Percentiles rank a stretch among this genome's conserved stretches.
Evolutionary conservation across 2,797 vertebrate species (phyloP).

Genomic region (Iguana delicatissima): DNA sequence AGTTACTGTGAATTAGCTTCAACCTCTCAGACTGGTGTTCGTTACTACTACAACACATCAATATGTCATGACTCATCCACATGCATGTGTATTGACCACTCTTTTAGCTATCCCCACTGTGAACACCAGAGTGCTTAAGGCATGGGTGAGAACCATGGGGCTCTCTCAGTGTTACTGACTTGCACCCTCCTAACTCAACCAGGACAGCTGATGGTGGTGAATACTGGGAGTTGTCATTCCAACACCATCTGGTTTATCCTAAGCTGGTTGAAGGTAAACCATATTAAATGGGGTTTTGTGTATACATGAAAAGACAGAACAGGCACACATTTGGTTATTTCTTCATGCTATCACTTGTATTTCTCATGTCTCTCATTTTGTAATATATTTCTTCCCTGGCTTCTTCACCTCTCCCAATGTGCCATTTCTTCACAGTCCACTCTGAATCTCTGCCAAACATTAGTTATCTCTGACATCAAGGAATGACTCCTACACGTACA

Average conservation of each 20-base stretch:
- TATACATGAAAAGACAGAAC: not conserved
- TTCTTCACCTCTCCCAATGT: not conserved
- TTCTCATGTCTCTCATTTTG: not conserved
- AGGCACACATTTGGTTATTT: not conserved
- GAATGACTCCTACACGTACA: not conserved
- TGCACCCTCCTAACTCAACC: too few species aligned
- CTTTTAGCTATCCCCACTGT: not conserved
- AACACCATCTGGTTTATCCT: too few species aligned
- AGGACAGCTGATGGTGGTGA: too few species aligned
- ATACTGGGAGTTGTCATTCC: too few species aligned
- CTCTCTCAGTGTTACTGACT: too few species aligned
- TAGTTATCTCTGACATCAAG: not conserved
- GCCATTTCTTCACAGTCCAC: not conserved
- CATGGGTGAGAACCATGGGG: too few species aligned
- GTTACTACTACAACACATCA: not conserved
- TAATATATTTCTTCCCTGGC: not conserved
- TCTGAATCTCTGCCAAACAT: slow-evolving; percentile 7
- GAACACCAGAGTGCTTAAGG: not conserved
- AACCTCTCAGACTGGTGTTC: too few species aligned
- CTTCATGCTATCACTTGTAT: not conserved
- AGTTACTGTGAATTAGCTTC: not conserved
- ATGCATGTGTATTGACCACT: not conserved
- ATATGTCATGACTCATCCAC: not conserved
- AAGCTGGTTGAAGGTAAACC: not conserved
- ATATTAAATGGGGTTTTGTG: too few species aligned